Evolutionary conservation across 2,797 vertebrate genomes (phyloP).

Genomic region (Phylloscopus collybita): DNA sequence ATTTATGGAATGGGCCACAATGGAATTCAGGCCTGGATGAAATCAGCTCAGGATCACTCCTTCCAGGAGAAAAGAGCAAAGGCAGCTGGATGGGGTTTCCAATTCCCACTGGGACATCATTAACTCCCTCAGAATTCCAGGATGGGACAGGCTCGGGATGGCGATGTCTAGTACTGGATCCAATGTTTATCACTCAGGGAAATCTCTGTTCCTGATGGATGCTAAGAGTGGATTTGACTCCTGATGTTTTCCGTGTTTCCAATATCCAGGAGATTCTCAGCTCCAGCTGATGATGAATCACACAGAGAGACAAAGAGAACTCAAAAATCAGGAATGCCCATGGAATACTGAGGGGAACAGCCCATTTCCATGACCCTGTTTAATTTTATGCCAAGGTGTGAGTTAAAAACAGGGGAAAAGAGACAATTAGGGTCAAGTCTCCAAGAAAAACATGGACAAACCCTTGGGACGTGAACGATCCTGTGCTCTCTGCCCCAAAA

Average conservation of each 20-base stretch:
- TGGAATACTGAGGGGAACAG: background rate
- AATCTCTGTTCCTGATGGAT: background rate
- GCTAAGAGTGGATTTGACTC: background rate
- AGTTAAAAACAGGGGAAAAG: background rate
- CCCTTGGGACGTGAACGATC: background rate
- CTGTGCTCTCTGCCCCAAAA: background rate
- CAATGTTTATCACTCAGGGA: background rate
- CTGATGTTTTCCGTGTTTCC: background rate
- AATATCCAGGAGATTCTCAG: background rate
- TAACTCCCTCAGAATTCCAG: background rate
- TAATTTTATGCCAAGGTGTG: background rate
- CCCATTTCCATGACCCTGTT: background rate
- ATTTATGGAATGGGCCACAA: accelerated
- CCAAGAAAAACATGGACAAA: background rate
- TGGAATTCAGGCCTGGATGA: background rate
- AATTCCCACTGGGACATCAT: background rate
- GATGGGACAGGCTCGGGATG: background rate
- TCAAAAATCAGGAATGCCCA: background rate
- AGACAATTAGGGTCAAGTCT: background rate
- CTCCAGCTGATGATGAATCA: background rate
- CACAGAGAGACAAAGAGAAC: background rate
- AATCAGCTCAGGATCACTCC: accelerated
- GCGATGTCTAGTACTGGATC: background rate
- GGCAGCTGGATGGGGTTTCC: background rate
- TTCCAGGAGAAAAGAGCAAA: background rate